Conservation (phyloP, 2,888 invertebrate genomes). For the Caenorhabditis sp. region DNA sequence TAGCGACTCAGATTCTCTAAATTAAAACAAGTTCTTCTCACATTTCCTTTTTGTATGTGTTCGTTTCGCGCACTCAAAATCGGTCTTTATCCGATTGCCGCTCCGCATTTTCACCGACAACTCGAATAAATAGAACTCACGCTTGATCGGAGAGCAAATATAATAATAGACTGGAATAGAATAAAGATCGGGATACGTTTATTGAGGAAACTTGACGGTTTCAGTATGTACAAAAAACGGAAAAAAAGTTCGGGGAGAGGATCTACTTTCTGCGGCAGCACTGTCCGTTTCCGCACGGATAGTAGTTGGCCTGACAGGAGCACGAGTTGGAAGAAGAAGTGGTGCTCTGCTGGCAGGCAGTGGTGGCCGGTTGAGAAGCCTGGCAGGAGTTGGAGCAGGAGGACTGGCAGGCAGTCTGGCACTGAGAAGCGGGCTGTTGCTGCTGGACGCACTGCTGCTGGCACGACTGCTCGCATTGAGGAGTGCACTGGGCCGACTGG, state of each 20-base stretch:
- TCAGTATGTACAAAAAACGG: constrained; percentile 54
- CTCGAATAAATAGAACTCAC: too few relatives aligned
- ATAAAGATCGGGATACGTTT: too few relatives aligned
- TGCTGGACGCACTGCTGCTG: constrained; percentile 64
- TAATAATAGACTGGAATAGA: too few relatives aligned
- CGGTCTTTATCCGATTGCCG: too few relatives aligned
- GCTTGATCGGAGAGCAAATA: too few relatives aligned
- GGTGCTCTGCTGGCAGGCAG: constrained; percentile 60
- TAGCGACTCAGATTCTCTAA: too few relatives aligned
- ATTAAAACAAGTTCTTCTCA: too few relatives aligned
- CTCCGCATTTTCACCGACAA: too few relatives aligned
- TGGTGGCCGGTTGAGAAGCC: constrained; percentile 56
- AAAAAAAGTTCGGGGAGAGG: background rate
- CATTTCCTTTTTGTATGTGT: too few relatives aligned
- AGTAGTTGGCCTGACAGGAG: constrained; percentile 61
- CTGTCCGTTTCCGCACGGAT: constrained; percentile 65
- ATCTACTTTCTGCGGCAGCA: constrained; percentile 66
- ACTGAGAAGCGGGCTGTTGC: constrained; percentile 61
- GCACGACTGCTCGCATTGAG: constrained; percentile 65
- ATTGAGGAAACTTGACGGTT: too few relatives aligned
- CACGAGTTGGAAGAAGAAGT: constrained; percentile 30
- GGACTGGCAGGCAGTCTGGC: constrained; percentile 62
- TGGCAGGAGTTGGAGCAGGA: constrained; percentile 61
- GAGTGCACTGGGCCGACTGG: constrained; percentile 60
- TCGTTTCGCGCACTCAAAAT: too few relatives aligned